phyloP scores from a whole-genome alignment of 2,888 invertebrate species.

The Diabrotica balteata region DNA sequence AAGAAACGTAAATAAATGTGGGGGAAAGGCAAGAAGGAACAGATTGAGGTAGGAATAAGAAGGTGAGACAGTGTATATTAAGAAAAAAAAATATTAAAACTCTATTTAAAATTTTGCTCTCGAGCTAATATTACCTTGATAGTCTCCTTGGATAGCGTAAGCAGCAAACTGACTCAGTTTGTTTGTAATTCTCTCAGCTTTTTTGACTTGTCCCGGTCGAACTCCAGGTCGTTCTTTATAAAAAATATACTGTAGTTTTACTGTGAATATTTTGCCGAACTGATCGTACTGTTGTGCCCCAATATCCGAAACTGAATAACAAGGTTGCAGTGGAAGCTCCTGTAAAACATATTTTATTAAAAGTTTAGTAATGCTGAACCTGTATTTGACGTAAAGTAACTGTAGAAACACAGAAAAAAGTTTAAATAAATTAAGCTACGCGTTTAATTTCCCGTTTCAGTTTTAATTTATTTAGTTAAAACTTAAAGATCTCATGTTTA shows the following conservation, averaged over 20 bases:
- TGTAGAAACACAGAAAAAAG: no score
- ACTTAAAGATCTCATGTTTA: no score
- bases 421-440: no score
- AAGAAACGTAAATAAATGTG: no score
- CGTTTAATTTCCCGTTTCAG: no score
- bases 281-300: conserved; percentile 98
- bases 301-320: conserved; percentile 94
- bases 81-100: neutral
- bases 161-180: conserved; percentile 93
- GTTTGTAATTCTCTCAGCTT: conserved; percentile 89
- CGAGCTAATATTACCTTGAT: conserved; percentile 66
- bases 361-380: no score
- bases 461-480: no score
- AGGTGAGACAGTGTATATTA: no score
- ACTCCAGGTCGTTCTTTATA: conserved; percentile 98
- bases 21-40: no score
- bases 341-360: conserved; percentile 67
- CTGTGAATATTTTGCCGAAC: conserved; percentile 98
- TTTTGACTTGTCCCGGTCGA: conserved; percentile 91
- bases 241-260: conserved; percentile 95
- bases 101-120: neutral
- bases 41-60: no score
- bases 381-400: no score
- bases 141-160: conserved; percentile 92
- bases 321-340: conserved; percentile 91